These are phyloP conservation scores for Mesochorus sp. DNA, from an alignment of 2,888 invertebrate species.

Conservation along the genomic window DNA sequence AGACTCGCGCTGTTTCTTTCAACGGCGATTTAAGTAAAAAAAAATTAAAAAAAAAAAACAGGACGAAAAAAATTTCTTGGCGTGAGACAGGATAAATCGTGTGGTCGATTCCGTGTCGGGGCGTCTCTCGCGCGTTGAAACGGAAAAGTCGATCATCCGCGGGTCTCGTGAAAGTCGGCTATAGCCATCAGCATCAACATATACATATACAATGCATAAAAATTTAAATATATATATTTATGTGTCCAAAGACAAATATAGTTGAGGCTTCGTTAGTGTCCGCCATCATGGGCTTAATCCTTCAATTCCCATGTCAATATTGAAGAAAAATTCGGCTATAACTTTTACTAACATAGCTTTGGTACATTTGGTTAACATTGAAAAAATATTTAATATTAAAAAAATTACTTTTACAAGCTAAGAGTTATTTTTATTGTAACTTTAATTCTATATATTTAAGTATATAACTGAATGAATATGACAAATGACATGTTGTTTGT, in stretches of 20 bases:
- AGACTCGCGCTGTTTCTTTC: conserved; percentile 6
- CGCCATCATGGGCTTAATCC: too few relatives aligned
- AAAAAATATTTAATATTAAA: too few relatives aligned
- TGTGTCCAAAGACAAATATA: neutral
- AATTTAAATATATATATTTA: neutral
- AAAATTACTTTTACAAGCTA: too few relatives aligned
- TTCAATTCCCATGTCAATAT: too few relatives aligned
- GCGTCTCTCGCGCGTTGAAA: conserved; percentile 53
- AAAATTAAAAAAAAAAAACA: neutral
- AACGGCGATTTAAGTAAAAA: neutral
- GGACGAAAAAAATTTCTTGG: conserved; percentile 1
- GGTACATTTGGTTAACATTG: too few relatives aligned
- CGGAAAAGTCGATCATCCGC: conserved; percentile 58
- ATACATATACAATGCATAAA: neutral
- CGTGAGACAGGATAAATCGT: conserved; percentile 48
- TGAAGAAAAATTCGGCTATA: too few relatives aligned
- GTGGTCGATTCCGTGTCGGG: conserved; percentile 45
- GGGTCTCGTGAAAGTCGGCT: conserved; percentile 55
- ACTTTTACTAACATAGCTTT: too few relatives aligned
- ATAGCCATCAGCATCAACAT: neutral
- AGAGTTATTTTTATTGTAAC: too few relatives aligned
- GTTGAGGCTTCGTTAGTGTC: neutral
- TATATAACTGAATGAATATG: too few relatives aligned
- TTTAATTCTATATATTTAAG: too few relatives aligned
- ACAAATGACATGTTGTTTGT: too few relatives aligned